These are phyloP conservation scores for Cataglyphis altisquamis DNA, from an alignment of 2,888 invertebrate species.

Conservation along the genomic window DNA sequence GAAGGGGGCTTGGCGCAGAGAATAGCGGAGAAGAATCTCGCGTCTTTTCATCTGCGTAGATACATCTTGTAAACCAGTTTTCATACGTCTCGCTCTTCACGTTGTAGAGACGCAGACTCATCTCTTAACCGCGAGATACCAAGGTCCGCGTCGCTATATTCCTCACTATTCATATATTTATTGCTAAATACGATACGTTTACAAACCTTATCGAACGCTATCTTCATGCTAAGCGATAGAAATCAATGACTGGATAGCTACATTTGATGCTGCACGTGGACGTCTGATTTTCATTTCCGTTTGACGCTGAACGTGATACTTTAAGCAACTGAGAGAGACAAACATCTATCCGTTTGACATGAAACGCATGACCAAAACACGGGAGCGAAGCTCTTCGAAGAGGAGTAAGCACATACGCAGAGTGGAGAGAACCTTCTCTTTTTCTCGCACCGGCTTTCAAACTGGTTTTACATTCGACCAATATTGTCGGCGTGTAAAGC, in stretches of 20 bases:
- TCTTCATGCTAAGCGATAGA: constrained; percentile 1
- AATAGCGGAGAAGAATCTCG: constrained; percentile 32
- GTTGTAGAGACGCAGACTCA: constrained; percentile 64
- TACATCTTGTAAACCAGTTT: constrained; percentile 75
- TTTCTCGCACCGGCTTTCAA: constrained; percentile 66
- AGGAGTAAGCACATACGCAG: constrained; percentile 30
- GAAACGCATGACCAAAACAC: constrained; percentile 29
- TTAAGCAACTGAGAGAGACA: background rate
- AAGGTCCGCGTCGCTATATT: constrained; percentile 23
- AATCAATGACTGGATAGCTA: background rate
- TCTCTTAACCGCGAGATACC: constrained; percentile 61
- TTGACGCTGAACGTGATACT: background rate
- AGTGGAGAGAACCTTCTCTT: constrained; percentile 42
- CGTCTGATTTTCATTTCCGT: constrained; percentile 4
- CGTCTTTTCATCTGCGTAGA: constrained; percentile 62
- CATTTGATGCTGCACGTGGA: constrained; percentile 4
- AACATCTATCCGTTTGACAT: background rate
- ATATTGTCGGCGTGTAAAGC: constrained; percentile 74
- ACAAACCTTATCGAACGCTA: background rate
- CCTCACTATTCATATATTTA: constrained; percentile 14
- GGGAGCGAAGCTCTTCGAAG: constrained; percentile 51
- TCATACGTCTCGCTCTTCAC: constrained; percentile 55
- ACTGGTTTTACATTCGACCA: constrained; percentile 78
- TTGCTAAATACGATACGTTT: constrained; percentile 16
- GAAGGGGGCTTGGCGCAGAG: background rate